Evolutionary conservation across 2,797 vertebrate species (phyloP).

Genomic region (Hozukius guyotensis): DNA sequence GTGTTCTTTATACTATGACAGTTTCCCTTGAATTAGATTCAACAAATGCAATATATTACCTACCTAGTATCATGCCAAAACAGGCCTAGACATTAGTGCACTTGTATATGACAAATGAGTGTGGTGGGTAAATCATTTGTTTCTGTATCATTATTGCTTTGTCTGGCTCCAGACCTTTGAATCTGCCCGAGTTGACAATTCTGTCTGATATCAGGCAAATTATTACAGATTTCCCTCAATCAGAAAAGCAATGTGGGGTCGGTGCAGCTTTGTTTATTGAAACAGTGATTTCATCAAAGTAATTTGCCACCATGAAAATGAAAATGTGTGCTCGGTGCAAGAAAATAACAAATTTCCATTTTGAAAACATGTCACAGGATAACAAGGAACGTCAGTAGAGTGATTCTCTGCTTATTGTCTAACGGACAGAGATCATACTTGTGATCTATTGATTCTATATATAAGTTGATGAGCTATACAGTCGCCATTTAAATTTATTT

Average conservation of each 20-base stretch:
- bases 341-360: neutral
- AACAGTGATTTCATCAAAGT: neutral
- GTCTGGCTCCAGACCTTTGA: neutral
- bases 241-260: neutral
- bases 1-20: too few species aligned
- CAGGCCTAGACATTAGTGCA: neutral
- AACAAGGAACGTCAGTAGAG: neutral
- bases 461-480: slow-evolving; percentile 11
- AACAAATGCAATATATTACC: too few species aligned
- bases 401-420: neutral
- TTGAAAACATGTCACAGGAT: neutral
- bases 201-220: neutral
- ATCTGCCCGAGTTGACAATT: too few species aligned
- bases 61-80: too few species aligned
- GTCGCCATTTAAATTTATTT: neutral
- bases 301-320: neutral
- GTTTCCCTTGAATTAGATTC: too few species aligned
- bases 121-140: neutral
- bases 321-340: neutral
- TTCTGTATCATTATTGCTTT: slow-evolving; percentile 2
- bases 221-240: slow-evolving; percentile 21
- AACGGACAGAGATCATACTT: neutral
- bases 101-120: neutral
- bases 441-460: slow-evolving; percentile 19
- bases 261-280: neutral